phyloP scores from a whole-genome alignment of 2,797 vertebrate species.

The Rhinatrema bivittatum region DNA sequence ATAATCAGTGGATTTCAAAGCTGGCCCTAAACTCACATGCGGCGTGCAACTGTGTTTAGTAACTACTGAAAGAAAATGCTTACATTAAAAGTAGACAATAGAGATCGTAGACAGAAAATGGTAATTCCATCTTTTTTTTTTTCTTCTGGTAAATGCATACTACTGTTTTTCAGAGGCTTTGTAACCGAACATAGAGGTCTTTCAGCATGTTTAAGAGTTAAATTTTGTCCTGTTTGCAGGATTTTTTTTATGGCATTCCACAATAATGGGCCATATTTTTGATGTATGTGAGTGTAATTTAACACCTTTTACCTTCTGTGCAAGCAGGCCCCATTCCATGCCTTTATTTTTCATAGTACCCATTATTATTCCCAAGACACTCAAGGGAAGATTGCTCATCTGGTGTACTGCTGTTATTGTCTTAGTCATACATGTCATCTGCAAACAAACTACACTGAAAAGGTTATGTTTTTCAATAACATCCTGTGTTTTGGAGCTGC shows the following conservation, averaged over 20 bases:
- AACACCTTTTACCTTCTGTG: conserved; percentile 20
- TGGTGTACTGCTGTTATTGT: conserved; percentile 47
- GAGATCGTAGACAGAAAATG: too few species aligned
- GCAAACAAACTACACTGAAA: conserved; percentile 70
- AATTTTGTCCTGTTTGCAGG: conserved; percentile 4
- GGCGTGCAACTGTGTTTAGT: too few species aligned
- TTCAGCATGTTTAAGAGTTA: conserved; percentile 35
- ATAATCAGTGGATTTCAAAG: too few species aligned
- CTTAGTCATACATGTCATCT: conserved; percentile 79
- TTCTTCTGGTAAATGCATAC: too few species aligned
- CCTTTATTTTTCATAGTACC: conserved; percentile 31
- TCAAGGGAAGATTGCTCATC: conserved; percentile 40
- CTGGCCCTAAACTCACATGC: too few species aligned
- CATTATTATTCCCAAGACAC: conserved; percentile 37
- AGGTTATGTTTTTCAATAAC: conserved; percentile 93
- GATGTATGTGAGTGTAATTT: conserved; percentile 24
- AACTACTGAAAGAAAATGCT: too few species aligned
- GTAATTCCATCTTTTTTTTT: too few species aligned
- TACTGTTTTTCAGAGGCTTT: too few species aligned
- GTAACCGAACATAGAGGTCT: too few species aligned
- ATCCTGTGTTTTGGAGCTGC: conserved; percentile 84
- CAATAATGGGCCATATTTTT: conserved; percentile 11
- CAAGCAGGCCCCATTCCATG: conserved; percentile 2
- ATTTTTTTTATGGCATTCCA: conserved; percentile 12
- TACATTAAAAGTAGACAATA: too few species aligned